Percentiles rank a stretch among this genome's conserved stretches.
Conservation (phyloP, 2,113 vertebrate species). For the Tinamus guttatus region DNA sequence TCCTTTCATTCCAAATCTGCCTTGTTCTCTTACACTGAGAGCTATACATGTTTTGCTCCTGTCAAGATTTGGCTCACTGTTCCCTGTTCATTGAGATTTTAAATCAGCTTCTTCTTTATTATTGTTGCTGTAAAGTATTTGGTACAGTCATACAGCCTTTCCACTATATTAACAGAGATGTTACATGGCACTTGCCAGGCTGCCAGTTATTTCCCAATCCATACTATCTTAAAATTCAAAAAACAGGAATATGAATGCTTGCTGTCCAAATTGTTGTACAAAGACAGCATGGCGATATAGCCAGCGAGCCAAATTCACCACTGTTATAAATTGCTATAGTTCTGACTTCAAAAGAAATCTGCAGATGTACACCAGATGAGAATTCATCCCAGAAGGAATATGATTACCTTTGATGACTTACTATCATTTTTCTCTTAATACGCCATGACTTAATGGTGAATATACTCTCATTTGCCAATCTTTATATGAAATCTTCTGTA, state of each 20-base stretch:
- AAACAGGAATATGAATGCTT: background rate
- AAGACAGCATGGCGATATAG: background rate
- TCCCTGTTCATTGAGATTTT: background rate
- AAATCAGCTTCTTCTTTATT: background rate
- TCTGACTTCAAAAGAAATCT: background rate
- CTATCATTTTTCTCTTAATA: background rate
- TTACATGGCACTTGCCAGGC: background rate
- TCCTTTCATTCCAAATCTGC: background rate
- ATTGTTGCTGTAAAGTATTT: background rate
- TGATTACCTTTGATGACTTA: background rate
- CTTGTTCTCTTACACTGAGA: background rate
- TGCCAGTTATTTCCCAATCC: background rate
- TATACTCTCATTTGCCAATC: background rate
- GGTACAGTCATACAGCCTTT: constrained; percentile 16
- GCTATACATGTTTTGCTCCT: background rate
- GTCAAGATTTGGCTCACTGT: background rate
- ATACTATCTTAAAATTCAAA: background rate
- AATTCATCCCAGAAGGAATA: background rate
- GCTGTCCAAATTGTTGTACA: background rate
- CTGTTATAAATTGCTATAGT: background rate
- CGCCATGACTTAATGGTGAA: background rate
- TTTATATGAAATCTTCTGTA: background rate
- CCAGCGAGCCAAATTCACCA: background rate
- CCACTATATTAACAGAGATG: background rate
- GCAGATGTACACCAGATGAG: background rate